Conservation (phyloP, 2,888 invertebrate genomes). For the Melikaiella ostensackeni region DNA sequence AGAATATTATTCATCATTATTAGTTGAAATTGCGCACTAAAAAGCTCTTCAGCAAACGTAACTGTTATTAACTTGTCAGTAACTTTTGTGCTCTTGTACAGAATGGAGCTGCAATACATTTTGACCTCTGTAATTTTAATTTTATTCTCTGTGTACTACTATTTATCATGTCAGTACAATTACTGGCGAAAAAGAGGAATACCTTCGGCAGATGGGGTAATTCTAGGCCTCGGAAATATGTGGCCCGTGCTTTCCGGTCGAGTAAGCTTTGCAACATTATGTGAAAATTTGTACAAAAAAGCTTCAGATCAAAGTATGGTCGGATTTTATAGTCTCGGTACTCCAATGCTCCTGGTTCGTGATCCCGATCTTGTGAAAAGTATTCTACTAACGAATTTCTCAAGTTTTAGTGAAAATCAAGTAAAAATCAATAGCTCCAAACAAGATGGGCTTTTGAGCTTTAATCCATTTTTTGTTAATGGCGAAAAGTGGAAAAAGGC, state of each 20-base stretch:
- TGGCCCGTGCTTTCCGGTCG: conserved; percentile 40
- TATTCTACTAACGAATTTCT: conserved; percentile 63
- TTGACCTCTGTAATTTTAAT: not conserved
- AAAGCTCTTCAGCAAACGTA: not conserved
- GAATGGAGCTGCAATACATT: conserved; percentile 4
- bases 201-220: conserved; percentile 41
- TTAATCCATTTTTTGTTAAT: conserved; percentile 44
- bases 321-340: conserved; percentile 50
- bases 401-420: conserved; percentile 61
- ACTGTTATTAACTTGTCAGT: not conserved
- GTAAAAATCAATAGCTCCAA: not conserved
- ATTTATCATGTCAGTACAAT: conserved; percentile 41
- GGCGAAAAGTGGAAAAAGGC: conserved; percentile 40
- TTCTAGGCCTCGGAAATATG: conserved; percentile 52
- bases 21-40: not conserved
- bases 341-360: conserved; percentile 59
- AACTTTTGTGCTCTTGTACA: not conserved
- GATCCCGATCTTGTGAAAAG: conserved; percentile 66
- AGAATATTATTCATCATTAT: not conserved
- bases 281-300: conserved; percentile 45
- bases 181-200: conserved; percentile 53
- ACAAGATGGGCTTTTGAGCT: not conserved
- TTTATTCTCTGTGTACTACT: conserved; percentile 41
- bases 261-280: conserved; percentile 43
- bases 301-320: conserved; percentile 52